phyloP scores from a whole-genome alignment of 1,140 invertebrate species.

The Cotesia typhae region DNA sequence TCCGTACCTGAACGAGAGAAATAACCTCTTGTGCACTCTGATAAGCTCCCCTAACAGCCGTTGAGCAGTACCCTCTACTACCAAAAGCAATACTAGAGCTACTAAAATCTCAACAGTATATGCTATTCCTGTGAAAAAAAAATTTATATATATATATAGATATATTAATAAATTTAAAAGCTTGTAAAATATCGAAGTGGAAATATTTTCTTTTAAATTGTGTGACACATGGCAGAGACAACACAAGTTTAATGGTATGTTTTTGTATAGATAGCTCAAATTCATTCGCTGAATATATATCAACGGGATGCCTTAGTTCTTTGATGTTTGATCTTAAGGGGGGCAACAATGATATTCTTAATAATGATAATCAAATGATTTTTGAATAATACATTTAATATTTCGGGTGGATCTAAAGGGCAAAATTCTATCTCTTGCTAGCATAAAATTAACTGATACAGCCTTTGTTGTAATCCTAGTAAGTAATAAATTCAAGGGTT shows the following conservation, averaged over 20 bases:
- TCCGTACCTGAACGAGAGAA: slow-evolving; percentile 17
- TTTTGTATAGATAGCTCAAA: slow-evolving; percentile 5
- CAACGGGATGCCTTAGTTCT: too few relatives aligned
- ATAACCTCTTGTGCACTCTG: slow-evolving; percentile 14
- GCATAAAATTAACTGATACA: background rate
- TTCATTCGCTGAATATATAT: background rate
- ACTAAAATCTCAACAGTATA: slow-evolving; percentile 1
- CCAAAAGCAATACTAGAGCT: background rate
- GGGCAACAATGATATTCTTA: background rate
- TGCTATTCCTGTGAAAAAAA: background rate
- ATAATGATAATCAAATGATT: background rate
- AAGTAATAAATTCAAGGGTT: background rate
- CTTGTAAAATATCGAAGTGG: background rate
- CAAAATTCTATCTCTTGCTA: background rate
- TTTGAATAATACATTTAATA: background rate
- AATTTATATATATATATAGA: background rate
- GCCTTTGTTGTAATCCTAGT: background rate
- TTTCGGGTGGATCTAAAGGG: background rate
- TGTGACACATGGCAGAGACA: background rate
- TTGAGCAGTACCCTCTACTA: background rate
- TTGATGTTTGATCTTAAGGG: too few relatives aligned
- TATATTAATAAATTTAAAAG: slow-evolving; percentile 1
- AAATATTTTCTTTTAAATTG: background rate
- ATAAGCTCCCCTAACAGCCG: slow-evolving; percentile 28
- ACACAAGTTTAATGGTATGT: background rate